Base-by-base conservation (phyloP, 2,797 vertebrate species). In the Setipinna tenuifilis region DNA sequence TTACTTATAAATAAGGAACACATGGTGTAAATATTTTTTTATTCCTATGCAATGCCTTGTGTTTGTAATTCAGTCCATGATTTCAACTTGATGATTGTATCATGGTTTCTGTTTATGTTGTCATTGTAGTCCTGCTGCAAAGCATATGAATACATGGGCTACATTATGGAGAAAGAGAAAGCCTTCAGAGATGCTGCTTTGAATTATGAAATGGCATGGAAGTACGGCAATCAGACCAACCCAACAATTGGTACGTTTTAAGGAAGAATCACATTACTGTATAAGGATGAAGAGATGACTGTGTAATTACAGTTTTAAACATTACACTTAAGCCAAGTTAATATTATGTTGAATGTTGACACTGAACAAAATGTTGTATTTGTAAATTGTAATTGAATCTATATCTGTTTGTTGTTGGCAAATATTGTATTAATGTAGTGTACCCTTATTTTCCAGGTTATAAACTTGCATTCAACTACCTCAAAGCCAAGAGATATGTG, bases 111-210 rank as follows among this genome's bases (percentile, higher is more conserved):
- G 83, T 87, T 87, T 92, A 12, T 83, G 83, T 65, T 86, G 84
- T 80, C 54, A 81, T 68, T 92, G 82, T 88, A 99, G 98, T 99
- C 98, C 1, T 98, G 98, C 93, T 98, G 97, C 93, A 99, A 99
- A 94, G 98, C 98, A 23, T 98, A 99, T 86, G 98, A 99, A 93
- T 99, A 99, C 91, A 96, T 97, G 93, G 98, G 98, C 75, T 99
- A 98, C 91, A 98, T 99, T 84, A 98, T 99, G 98, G 98, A 99
- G 92, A 99, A 99, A 87, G 98, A 99, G 83, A 98, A 98, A 92
- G 95, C 98, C 0, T 99, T 98, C 89, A 95, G 97, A 85, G 98
- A 99, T 88, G 98, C 98, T 50, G 97, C 97, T 54, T 85, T 96
- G 87, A 99, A 98, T 93, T 99, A 99, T 17, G 98, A 99, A 94